Base-by-base conservation (phyloP, 1,140 invertebrate genomes). In the Lycorma delicatula region DNA sequence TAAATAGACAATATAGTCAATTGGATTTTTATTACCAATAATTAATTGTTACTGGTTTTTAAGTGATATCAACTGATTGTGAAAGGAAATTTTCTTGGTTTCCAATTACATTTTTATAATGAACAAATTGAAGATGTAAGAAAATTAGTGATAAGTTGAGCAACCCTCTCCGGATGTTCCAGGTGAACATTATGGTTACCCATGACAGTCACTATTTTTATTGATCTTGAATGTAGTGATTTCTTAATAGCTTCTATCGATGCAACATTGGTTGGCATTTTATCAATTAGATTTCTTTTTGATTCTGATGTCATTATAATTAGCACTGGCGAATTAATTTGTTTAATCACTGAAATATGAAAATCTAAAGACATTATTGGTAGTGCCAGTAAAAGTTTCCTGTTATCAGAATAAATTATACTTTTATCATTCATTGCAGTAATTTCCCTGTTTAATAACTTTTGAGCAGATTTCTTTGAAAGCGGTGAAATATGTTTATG, bases 151-250 rank as follows among this genome's bases (percentile, higher is more conserved):
- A 81, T 63, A 54, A 70, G 46, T 6, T 65, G 63, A 5, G 74
- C 75, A 47, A 83, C 67, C 56, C 55, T 70, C 67, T 79, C 74
- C 4, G 82, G 80, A 65, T 78, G 64, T 61, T 79, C 79, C 58
- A 81, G 71, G 66, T 85, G 83, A 9, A 83, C 70, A 70, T 84
- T 80, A 71, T 85, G 83, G 70, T 77, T 77, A 16, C 82, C 82
- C 18, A 74, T 66, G 23, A 84, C 71, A 56, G 70, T 60, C 11
- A 66, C 54, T 53, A 72, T 63, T 23, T 66, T 62, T 57, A 74
- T 71, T n/a, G n/a, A n/a, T n/a, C n/a, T n/a, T n/a, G n/a, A n/a
- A n/a, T n/a, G n/a, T n/a, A n/a, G n/a, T n/a, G n/a, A n/a, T n/a
- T n/a, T n/a, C n/a, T n/a, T n/a, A n/a, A n/a, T n/a, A n/a, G n/a